Evolutionary conservation across 2,888 invertebrate genomes (phyloP).

Genomic region (Lycaena phlaeas): DNA sequence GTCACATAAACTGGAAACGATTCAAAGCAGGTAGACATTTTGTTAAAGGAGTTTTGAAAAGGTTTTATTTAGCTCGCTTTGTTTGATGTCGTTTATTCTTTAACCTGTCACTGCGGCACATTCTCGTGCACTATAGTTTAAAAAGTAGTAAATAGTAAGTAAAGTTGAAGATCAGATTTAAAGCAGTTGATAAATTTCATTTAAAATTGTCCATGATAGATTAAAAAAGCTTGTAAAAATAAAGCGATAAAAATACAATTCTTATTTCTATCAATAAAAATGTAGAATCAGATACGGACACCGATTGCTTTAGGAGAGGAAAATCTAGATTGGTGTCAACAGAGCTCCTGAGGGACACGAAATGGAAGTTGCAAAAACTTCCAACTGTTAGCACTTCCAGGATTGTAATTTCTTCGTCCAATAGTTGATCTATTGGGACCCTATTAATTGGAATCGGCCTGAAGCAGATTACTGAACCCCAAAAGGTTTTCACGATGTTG

Average conservation of each 20-base stretch:
- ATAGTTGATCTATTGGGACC: constrained; percentile 35
- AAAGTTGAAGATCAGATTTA: no score
- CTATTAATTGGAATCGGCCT: constrained; percentile 64
- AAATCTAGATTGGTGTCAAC: constrained; percentile 20
- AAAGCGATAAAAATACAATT: no score
- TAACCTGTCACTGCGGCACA: no score
- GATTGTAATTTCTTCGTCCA: constrained; percentile 29
- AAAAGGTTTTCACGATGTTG: constrained; percentile 43
- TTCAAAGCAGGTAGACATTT: background rate
- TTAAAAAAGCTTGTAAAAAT: no score
- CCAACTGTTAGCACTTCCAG: constrained; percentile 22
- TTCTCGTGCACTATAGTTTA: no score
- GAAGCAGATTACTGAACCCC: constrained; percentile 56
- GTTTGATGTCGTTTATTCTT: no score
- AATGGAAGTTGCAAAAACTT: constrained; percentile 14
- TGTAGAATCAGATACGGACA: no score
- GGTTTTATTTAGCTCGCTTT: background rate
- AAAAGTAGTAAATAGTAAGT: no score
- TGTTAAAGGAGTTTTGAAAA: no score
- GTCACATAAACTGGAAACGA: constrained; percentile 21
- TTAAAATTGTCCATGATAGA: no score
- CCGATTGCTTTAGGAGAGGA: constrained; percentile 9
- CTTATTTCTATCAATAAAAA: no score
- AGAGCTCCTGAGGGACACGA: constrained; percentile 13
- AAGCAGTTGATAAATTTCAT: no score